These are phyloP conservation scores for Lymantria dispar DNA, from an alignment of 2,888 invertebrate genomes.

Conservation along the genomic window DNA sequence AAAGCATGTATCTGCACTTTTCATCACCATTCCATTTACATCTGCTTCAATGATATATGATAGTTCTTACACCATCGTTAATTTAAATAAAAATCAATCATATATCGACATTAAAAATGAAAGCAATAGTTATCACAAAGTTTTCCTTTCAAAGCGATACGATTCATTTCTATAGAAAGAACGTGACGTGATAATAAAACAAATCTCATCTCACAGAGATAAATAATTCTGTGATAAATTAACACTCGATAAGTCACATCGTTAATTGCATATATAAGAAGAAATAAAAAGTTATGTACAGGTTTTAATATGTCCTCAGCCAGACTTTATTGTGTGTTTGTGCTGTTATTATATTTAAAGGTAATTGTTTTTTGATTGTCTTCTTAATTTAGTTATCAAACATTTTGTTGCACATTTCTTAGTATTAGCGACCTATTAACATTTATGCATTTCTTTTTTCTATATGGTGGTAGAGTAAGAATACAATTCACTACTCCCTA, in stretches of 20 bases:
- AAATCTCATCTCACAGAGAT: slow-evolving; percentile 26
- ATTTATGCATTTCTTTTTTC: too few species aligned
- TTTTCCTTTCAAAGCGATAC: too few species aligned
- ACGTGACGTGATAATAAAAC: slow-evolving; percentile 40
- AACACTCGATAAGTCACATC: slow-evolving; percentile 38
- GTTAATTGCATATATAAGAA: slow-evolving; percentile 50
- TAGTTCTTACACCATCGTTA: too few species aligned
- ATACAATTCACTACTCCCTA: too few species aligned
- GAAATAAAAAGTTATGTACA: slow-evolving; percentile 37
- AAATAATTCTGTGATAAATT: slow-evolving; percentile 43
- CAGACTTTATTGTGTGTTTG: slow-evolving; percentile 40
- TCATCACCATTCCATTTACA: too few species aligned
- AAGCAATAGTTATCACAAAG: too few species aligned
- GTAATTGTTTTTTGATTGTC: slow-evolving; percentile 23
- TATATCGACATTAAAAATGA: too few species aligned
- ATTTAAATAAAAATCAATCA: too few species aligned
- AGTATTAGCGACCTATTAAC: too few species aligned
- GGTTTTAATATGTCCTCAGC: slow-evolving; percentile 54
- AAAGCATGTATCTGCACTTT: too few species aligned
- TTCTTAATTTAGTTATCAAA: slow-evolving; percentile 7
- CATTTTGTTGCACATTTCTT: background rate
- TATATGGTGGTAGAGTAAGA: too few species aligned
- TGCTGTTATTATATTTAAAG: slow-evolving; percentile 44
- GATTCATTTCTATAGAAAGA: slow-evolving; percentile 14
- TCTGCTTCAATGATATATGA: too few species aligned